Base-by-base conservation (phyloP, 2,113 vertebrate genomes). In the Bucco capensis region DNA sequence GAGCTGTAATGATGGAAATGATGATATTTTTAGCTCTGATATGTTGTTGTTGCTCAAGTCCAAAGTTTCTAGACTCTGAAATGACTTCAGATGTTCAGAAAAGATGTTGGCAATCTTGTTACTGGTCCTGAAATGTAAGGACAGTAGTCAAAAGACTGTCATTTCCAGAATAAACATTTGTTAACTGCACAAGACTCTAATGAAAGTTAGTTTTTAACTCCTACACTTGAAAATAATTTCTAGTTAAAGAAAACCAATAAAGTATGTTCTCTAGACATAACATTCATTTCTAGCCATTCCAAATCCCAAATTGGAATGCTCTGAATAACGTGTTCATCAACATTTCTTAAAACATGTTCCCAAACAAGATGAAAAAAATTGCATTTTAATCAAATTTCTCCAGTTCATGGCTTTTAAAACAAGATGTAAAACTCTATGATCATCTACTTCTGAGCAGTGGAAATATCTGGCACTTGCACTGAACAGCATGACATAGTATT, bases 21-120 rank as follows among this genome's bases (percentile, higher is more conserved):
- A 98, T 73, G 95, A 88, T 5, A 96, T 89, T 97, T 97, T 98
- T 51, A 99, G 92, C 40, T 98, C 98, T 35, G 97, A 97, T 62
- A 99, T 98, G 88, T 98, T 98, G 96, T 99, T 99, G 96, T 97
- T 98, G 96, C 99, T 98, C 87, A 99, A 97, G 96, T 99, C 99
- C 91, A 99, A 98, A 40, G 98, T 98, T 97, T 99, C 98, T 88
- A 99, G 97, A 40, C 97, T 96, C 23, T 97, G 94, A 96, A 99
- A 98, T 1, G 96, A 96, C 93, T 97, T 93, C 90, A 99, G 96
- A 89, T 97, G 98, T 88, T 98, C 98, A 57, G 95, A 94, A 5
- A 97, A 83, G 89, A 99, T 94, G 84, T 91, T 97, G 62, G 79
- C 64, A 95, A 99, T 99, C 96, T 97, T 98, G 97, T 99, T 99